Evolutionary conservation across 2,113 vertebrate genomes (phyloP).

Genomic region (Xenopus borealis): DNA sequence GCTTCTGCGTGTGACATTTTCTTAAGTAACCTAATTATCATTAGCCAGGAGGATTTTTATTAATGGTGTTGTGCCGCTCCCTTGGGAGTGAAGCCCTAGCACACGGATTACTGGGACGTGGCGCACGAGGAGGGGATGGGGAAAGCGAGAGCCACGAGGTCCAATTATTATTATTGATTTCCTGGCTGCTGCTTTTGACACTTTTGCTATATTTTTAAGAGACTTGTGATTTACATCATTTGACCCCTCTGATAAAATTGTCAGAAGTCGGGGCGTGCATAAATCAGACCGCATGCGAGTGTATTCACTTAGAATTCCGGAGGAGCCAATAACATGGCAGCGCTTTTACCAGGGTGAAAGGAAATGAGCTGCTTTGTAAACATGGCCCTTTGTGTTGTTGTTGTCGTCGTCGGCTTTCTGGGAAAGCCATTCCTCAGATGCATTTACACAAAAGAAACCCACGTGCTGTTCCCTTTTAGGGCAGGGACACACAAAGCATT

Average conservation of each 20-base stretch:
- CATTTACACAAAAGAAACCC: too few species aligned
- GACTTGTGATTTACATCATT: conserved; percentile 26
- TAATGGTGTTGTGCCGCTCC: conserved; percentile 49
- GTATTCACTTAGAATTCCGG: conserved; percentile 2
- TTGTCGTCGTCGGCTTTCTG: too few species aligned
- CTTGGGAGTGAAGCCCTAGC: conserved; percentile 47
- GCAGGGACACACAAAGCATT: too few species aligned
- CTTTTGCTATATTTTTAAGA: conserved; percentile 13
- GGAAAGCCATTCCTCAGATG: too few species aligned
- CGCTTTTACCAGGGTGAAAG: neutral
- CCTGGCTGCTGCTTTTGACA: conserved; percentile 42
- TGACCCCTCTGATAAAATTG: conserved; percentile 10
- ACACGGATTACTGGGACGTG: conserved; percentile 50
- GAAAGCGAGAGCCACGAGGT: neutral
- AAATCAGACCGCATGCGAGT: neutral
- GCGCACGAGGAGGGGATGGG: neutral
- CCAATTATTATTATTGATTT: conserved; percentile 41
- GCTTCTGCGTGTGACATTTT: conserved; percentile 52
- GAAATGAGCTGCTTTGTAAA: neutral
- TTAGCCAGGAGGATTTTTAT: conserved; percentile 54
- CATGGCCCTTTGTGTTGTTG: neutral
- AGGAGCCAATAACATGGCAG: neutral
- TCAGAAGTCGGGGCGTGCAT: neutral
- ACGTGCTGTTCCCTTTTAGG: too few species aligned
- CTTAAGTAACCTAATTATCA: conserved; percentile 53